Evolutionary conservation across 1,140 invertebrate genomes (phyloP).

Genomic region (Orius laevigatus): DNA sequence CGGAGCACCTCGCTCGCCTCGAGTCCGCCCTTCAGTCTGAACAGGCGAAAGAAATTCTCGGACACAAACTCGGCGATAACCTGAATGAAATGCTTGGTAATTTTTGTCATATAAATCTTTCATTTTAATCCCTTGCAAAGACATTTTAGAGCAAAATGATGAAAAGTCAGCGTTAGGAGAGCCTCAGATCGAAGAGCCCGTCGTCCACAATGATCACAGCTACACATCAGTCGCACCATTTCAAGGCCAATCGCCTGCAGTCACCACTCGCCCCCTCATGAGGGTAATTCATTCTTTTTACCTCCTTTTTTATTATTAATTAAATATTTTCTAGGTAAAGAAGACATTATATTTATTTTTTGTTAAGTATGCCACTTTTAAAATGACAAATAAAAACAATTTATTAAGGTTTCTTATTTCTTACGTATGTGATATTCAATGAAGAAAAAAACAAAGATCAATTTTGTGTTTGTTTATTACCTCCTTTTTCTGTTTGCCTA

Average conservation of each 20-base stretch:
- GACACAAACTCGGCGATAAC: slow-evolving; percentile 35
- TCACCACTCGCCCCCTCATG: slow-evolving; percentile 18
- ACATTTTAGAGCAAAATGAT: slow-evolving; percentile 15
- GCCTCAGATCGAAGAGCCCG: neutral
- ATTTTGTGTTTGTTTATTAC: too few relatives aligned
- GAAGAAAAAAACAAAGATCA: too few relatives aligned
- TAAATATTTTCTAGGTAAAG: neutral
- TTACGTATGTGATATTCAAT: too few relatives aligned
- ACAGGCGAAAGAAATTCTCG: slow-evolving; percentile 39
- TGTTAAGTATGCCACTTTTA: too few relatives aligned
- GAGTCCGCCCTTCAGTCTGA: slow-evolving; percentile 40
- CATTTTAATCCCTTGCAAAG: slow-evolving; percentile 4
- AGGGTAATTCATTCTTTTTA: too few relatives aligned
- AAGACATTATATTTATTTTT: too few relatives aligned
- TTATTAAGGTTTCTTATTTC: too few relatives aligned
- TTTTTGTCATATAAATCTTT: slow-evolving; percentile 9
- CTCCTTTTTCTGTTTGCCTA: too few relatives aligned
- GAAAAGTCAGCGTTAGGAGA: neutral
- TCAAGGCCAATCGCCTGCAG: neutral
- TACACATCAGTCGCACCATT: slow-evolving; percentile 24
- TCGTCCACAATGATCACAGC: slow-evolving; percentile 14
- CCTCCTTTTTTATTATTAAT: neutral
- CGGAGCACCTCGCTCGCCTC: slow-evolving; percentile 36
- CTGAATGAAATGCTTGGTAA: slow-evolving; percentile 33
- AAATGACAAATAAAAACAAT: too few relatives aligned